Percentiles rank a stretch among this genome's conserved stretches.
Evolutionary conservation across 2,888 invertebrate species (phyloP).

Genomic region (Agriotes lineatus): DNA sequence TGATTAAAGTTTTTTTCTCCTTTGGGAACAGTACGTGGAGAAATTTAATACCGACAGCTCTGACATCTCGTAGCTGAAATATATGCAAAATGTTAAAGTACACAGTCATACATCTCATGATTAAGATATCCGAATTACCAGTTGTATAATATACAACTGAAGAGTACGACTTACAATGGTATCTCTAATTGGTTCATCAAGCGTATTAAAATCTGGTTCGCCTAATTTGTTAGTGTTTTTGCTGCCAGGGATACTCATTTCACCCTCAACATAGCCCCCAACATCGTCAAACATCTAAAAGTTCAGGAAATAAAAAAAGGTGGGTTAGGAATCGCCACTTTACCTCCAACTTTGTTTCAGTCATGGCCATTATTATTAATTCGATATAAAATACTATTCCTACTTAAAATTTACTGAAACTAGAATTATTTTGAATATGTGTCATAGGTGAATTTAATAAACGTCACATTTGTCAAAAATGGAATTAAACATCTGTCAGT

Average conservation of each 20-base stretch:
- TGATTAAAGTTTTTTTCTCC: constrained; percentile 90
- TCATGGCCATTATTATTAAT: constrained; percentile 55
- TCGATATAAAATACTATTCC: background rate
- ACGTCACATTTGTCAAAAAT: constrained; percentile 12
- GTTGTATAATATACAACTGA: too few relatives aligned
- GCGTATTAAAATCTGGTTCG: constrained; percentile 86
- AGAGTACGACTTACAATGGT: constrained; percentile 84
- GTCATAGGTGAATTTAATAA: constrained; percentile 8
- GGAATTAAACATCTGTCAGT: background rate
- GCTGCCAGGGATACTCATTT: constrained; percentile 75
- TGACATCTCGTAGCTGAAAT: constrained; percentile 89
- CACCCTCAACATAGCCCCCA: constrained; percentile 76
- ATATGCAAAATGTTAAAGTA: too few relatives aligned
- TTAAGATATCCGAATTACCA: too few relatives aligned
- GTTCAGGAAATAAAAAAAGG: background rate
- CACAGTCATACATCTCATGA: too few relatives aligned
- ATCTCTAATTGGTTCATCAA: constrained; percentile 95
- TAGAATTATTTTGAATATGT: background rate
- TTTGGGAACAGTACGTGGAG: constrained; percentile 94
- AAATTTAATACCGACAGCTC: constrained; percentile 95
- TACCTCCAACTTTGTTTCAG: constrained; percentile 71
- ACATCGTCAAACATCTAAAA: constrained; percentile 74
- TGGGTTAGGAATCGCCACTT: constrained; percentile 42
- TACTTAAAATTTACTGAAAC: background rate
- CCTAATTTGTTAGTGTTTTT: constrained; percentile 63